phyloP scores from a whole-genome alignment of 1,140 invertebrate species.

The Thaumatotibia leucotreta region DNA sequence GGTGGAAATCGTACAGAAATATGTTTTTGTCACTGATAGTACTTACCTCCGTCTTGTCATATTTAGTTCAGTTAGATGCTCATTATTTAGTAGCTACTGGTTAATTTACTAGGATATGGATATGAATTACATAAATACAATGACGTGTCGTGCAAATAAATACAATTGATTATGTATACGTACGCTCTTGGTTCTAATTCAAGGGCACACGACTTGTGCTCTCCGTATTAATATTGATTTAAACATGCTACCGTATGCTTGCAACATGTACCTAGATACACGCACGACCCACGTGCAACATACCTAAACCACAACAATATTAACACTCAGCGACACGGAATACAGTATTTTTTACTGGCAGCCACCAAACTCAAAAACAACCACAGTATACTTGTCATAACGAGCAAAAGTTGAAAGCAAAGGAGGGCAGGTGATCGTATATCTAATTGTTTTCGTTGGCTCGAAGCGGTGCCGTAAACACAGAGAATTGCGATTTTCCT shows the following conservation, averaged over 20 bases:
- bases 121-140: background rate
- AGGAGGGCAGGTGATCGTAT: conserved; percentile 1
- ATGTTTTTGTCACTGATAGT: too few relatives aligned
- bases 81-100: too few relatives aligned
- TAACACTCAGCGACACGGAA: background rate
- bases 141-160: background rate
- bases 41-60: too few relatives aligned
- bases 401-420: too few relatives aligned
- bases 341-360: too few relatives aligned
- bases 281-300: background rate
- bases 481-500: background rate
- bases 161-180: conserved; percentile 1
- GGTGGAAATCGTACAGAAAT: too few relatives aligned
- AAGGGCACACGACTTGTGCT: background rate
- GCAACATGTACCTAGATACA: too few relatives aligned
- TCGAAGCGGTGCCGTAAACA: background rate
- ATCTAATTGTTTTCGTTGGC: conserved; percentile 9
- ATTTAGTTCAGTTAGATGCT: too few relatives aligned
- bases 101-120: too few relatives aligned
- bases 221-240: background rate
- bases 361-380: too few relatives aligned
- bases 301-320: background rate
- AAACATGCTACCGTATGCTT: background rate
- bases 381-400: too few relatives aligned
- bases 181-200: conserved; percentile 2